Evolutionary conservation across 2,797 vertebrate genomes (phyloP).

Genomic region (Artibeus jamaicensis): DNA sequence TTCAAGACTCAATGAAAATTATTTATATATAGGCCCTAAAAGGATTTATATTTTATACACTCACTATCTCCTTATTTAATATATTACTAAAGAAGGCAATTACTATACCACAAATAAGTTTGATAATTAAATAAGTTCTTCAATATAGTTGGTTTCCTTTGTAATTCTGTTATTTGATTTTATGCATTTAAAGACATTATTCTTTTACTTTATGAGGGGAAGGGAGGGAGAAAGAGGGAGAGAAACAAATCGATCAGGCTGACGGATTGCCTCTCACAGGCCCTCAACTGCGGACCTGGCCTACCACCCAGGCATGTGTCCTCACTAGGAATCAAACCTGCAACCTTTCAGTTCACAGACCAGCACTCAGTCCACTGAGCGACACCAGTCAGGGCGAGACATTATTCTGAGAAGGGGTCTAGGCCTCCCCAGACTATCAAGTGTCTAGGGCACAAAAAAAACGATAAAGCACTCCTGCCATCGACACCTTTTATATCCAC

Average conservation of each 20-base stretch:
- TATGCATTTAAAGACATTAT: background rate
- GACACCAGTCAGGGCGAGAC: background rate
- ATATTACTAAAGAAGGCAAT: background rate
- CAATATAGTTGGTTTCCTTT: background rate
- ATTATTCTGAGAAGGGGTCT: background rate
- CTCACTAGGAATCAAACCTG: background rate
- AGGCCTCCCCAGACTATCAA: background rate
- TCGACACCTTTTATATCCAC: background rate
- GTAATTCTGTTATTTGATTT: constrained; percentile 17
- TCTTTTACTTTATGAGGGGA: background rate
- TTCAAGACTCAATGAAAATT: background rate
- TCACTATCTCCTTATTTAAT: background rate
- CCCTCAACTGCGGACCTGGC: too few relatives aligned
- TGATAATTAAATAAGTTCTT: background rate
- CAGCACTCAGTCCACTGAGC: background rate
- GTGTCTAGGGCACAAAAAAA: background rate
- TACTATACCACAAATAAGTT: background rate
- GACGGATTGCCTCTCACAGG: background rate
- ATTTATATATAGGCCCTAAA: constrained; percentile 4
- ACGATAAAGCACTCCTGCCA: background rate
- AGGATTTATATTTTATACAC: background rate
- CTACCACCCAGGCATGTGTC: background rate
- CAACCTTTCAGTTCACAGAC: background rate
- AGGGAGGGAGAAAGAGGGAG: background rate
- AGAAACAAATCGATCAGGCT: background rate